phyloP scores from a whole-genome alignment of 37 sponge, comb jelly and placozoan genomes.

The Theonella swinhoei region DNA sequence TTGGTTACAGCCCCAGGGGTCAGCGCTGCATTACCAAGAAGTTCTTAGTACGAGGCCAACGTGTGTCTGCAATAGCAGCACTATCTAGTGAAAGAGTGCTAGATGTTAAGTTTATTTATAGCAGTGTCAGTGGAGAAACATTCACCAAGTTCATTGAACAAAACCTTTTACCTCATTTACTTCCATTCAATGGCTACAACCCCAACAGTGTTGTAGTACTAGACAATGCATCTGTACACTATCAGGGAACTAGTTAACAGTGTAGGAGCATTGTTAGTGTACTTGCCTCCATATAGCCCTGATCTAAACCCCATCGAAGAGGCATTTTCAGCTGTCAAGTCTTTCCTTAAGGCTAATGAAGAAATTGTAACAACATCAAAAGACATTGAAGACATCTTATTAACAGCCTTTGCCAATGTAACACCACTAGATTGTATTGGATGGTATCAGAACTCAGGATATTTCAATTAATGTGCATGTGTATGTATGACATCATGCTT shows the following conservation, averaged over 20 bases:
- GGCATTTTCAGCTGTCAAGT: conserved; percentile 13
- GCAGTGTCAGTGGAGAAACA: conserved; percentile 5
- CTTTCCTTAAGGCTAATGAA: conserved; percentile 25
- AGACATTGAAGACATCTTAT: conserved; percentile 11
- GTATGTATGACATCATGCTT: background rate
- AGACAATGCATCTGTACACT: conserved; percentile 33
- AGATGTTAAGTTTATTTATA: conserved; percentile 17
- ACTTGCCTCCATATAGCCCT: conserved; percentile 9
- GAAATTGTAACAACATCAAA: background rate
- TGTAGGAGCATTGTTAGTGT: conserved; percentile 14
- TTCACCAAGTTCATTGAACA: conserved; percentile 16
- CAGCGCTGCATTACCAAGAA: background rate
- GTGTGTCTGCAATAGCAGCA: conserved; percentile 32
- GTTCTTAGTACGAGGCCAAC: conserved; percentile 11
- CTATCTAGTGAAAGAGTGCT: conserved; percentile 21
- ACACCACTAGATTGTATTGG: background rate
- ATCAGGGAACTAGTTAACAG: conserved; percentile 5
- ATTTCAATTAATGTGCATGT: background rate
- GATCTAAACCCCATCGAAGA: conserved; percentile 25
- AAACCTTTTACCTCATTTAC: conserved; percentile 22
- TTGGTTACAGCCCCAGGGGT: conserved; percentile 37
- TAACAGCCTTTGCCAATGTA: conserved; percentile 1
- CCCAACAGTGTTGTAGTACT: conserved; percentile 20
- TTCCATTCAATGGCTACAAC: conserved; percentile 33
- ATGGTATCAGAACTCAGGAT: conserved; percentile 9